A percentile compares a stretch with the other conserved stretches of the same genome.
Evolutionary conservation across 2,113 vertebrate genomes (phyloP).

Genomic region (Scalopus aquaticus): DNA sequence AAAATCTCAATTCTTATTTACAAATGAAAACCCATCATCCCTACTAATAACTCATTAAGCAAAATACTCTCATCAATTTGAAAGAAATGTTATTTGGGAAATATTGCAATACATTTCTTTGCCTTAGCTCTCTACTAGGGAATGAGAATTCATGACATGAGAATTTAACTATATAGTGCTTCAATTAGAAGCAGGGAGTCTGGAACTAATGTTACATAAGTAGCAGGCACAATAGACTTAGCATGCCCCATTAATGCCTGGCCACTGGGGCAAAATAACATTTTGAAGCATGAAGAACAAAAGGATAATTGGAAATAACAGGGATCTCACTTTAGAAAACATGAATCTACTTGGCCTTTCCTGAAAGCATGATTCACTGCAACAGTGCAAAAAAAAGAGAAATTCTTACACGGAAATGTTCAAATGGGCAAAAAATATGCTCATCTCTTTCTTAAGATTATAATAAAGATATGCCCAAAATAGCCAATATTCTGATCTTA

Average conservation of each 20-base stretch:
- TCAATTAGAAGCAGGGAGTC: conserved; percentile 31
- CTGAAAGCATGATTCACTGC: background rate
- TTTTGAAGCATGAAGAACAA: conserved; percentile 7
- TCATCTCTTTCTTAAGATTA: background rate
- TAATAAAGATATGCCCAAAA: background rate
- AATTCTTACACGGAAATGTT: background rate
- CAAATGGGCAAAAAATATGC: background rate
- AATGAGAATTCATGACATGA: conserved; percentile 10
- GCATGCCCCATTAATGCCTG: background rate
- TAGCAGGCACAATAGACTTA: background rate
- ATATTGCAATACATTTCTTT: background rate
- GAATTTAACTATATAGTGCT: conserved; percentile 31
- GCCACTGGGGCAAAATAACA: background rate
- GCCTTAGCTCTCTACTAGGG: background rate
- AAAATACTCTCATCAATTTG: conserved; percentile 1
- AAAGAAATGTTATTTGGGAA: background rate
- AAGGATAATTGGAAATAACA: background rate
- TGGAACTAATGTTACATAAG: conserved; percentile 12
- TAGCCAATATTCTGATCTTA: background rate
- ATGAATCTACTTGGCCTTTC: background rate
- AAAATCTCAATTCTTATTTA: conserved; percentile 53
- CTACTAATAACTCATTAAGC: conserved; percentile 49
- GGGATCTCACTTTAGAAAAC: background rate
- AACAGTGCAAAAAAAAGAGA: background rate
- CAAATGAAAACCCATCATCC: conserved; percentile 36